phyloP scores from a whole-genome alignment of 2,888 invertebrate genomes.

The Cataglyphis albicans region DNA sequence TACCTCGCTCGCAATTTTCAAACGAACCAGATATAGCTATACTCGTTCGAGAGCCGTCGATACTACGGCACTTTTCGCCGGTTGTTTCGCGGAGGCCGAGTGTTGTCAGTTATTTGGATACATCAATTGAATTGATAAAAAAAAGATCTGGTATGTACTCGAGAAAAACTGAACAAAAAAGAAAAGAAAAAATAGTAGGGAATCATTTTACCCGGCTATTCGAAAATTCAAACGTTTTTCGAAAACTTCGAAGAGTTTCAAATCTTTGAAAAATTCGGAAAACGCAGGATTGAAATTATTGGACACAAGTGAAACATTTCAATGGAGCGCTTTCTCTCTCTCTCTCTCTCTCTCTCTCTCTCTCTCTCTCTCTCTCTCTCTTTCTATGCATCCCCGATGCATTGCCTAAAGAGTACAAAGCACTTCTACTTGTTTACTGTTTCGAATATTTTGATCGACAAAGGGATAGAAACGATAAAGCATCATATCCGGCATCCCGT shows the following conservation, averaged over 20 bases:
- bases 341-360: background rate
- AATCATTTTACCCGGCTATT: slow-evolving; percentile 8
- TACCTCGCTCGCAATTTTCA: slow-evolving; percentile 49
- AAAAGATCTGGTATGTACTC: slow-evolving; percentile 9
- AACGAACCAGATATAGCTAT: slow-evolving; percentile 36
- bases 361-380: background rate
- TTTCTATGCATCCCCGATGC: background rate
- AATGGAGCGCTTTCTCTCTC: background rate
- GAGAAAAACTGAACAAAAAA: slow-evolving; percentile 16
- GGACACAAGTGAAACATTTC: slow-evolving; percentile 8
- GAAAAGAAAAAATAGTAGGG: background rate
- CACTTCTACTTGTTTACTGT: slow-evolving; percentile 38
- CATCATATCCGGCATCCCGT: slow-evolving; percentile 2
- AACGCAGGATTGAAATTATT: slow-evolving; percentile 18
- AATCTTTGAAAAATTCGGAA: slow-evolving; percentile 12
- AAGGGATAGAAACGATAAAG: slow-evolving; percentile 2
- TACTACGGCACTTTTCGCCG: slow-evolving; percentile 44
- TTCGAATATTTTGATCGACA: background rate
- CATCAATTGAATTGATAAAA: slow-evolving; percentile 24
- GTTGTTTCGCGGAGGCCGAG: slow-evolving; percentile 27
- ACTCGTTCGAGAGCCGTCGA: slow-evolving; percentile 45
- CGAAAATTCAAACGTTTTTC: slow-evolving; percentile 14
- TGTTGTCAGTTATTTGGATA: slow-evolving; percentile 30
- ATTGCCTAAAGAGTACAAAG: slow-evolving; percentile 18
- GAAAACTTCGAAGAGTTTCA: slow-evolving; percentile 10